Evolutionary conservation across 2,888 invertebrate species (phyloP), one percentile per base, ranked within the genome.

Genomic region (Sminthurinus aureus): DNA sequence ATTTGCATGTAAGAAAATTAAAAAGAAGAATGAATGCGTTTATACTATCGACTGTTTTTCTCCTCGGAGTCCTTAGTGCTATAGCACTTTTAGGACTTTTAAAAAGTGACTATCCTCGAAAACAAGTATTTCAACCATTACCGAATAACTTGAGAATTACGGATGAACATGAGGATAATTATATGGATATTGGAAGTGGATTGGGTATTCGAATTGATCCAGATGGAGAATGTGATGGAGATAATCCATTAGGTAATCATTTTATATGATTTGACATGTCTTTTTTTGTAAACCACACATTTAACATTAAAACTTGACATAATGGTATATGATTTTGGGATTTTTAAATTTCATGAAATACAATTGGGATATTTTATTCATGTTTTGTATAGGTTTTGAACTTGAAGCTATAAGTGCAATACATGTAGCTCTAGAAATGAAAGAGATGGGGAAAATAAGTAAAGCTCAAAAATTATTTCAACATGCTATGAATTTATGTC

Each of bases 401-500:
- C 90, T 92, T 15, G 98, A 98, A 91, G 96, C 97, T 0, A 91
- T 96, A n/a, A 94, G 94, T 67, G 95, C 96, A 0, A 90, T 98
- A 81, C 94, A 95, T 87, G 93, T 96, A 75, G 98, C 97, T 0
- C 90, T 96, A 86, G 96, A 96, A 87, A 96, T 97, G 94, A 94
- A 95, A 89, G 92, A 93, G 80, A 91, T 93, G 67, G 96, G 96
- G 6, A 98, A 97, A 90, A 91, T 93, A 81, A 95, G 95, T 81
- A 97, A 97, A 91, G 97, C 98, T 0, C 91, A 94, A 66, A 95
- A 95, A 90, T 90, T 97, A 52, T 95, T 96, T 89, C 94, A 97
- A 91, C 98, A 98, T 91, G 98, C 98, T 0, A 93, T 96, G 83
- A 96, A 96, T 0, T 91, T 99, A 69, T 96, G 97, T 18, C 98